Evolutionary conservation across 1,140 invertebrate genomes (phyloP).

Genomic region (Arctopsyche grandis): DNA sequence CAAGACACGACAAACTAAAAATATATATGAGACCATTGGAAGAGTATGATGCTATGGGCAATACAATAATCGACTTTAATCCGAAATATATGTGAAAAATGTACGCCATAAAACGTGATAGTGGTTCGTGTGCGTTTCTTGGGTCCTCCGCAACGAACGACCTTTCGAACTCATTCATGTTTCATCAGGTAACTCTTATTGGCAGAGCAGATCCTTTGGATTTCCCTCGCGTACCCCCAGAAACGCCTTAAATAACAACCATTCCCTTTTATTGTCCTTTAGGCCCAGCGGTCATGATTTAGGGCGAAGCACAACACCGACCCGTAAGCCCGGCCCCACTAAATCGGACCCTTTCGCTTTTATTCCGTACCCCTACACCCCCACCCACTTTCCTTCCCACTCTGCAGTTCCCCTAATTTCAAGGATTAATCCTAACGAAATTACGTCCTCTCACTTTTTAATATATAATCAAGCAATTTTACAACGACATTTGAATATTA

Average conservation of each 20-base stretch:
- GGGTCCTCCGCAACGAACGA: neutral
- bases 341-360: neutral
- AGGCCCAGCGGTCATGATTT: conserved; percentile 28
- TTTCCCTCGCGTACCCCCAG: conserved; percentile 25
- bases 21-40: too few relatives aligned
- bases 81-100: too few relatives aligned
- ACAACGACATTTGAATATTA: neutral
- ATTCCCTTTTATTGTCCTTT: conserved; percentile 36
- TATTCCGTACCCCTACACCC: neutral
- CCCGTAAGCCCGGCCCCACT: too few relatives aligned
- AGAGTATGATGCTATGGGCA: too few relatives aligned
- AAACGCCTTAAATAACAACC: conserved; percentile 34
- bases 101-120: too few relatives aligned
- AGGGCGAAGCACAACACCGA: neutral
- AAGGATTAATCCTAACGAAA: neutral
- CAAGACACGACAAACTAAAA: neutral
- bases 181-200: conserved; percentile 32
- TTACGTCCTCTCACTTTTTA: neutral
- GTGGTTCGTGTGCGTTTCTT: too few relatives aligned
- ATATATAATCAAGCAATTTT: conserved; percentile 2
- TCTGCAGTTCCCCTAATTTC: neutral
- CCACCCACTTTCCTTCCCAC: neutral
- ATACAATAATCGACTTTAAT: too few relatives aligned
- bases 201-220: conserved; percentile 24
- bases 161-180: neutral